These are phyloP conservation scores for Laupala kohalensis DNA, from an alignment of 1,140 invertebrate species.

Conservation along the genomic window DNA sequence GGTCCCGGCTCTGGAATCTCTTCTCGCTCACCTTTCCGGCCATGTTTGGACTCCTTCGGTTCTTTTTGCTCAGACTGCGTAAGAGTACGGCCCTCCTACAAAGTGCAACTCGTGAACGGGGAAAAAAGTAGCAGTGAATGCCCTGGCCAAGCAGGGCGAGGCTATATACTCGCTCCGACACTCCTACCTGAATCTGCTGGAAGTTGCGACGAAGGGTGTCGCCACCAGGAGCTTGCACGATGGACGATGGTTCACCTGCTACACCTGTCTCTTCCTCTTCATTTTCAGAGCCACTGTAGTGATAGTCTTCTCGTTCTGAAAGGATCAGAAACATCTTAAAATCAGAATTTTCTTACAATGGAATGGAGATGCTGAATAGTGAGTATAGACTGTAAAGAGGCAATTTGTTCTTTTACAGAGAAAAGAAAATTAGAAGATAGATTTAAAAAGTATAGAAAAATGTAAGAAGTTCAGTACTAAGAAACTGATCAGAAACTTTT, in stretches of 20 bases:
- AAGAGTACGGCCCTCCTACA: constrained; percentile 53
- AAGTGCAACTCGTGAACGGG: neutral
- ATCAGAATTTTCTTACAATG: no score
- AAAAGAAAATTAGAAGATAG: no score
- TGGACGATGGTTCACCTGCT: constrained; percentile 77
- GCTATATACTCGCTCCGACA: neutral
- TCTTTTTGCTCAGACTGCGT: constrained; percentile 30
- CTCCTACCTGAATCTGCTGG: constrained; percentile 75
- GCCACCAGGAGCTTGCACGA: constrained; percentile 76
- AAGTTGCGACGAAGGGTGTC: constrained; percentile 90
- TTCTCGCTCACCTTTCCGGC: constrained; percentile 28
- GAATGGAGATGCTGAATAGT: no score
- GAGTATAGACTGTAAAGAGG: no score
- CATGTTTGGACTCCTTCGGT: constrained; percentile 21
- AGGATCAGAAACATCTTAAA: no score
- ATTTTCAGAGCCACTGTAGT: constrained; percentile 76
- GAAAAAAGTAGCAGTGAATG: neutral
- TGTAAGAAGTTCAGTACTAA: no score
- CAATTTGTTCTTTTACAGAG: no score
- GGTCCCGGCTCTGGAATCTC: constrained; percentile 65
- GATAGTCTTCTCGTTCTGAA: constrained; percentile 44
- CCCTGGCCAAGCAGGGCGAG: neutral
- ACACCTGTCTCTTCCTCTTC: constrained; percentile 75
- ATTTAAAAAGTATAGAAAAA: no score
- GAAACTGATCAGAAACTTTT: no score